Conservation (phyloP, 64 coral and sea anemone genomes). For the Porites australiensis region DNA sequence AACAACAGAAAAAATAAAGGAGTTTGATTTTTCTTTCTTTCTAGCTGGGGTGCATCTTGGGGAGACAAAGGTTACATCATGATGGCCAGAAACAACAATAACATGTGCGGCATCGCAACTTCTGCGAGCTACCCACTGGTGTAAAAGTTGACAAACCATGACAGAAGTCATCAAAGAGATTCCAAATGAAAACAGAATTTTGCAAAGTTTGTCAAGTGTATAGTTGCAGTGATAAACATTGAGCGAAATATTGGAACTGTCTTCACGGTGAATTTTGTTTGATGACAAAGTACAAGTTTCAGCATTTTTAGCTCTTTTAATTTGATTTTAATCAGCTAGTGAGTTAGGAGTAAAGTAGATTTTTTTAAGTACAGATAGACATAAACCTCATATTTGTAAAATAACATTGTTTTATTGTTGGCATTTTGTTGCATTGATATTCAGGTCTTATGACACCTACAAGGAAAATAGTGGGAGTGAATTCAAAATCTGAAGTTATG, state of each 20-base stretch:
- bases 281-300: background rate
- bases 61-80: constrained; percentile 88
- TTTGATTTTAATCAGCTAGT: too few species aligned
- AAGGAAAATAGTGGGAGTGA: too few species aligned
- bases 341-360: too few species aligned
- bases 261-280: background rate
- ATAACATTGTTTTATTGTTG: too few species aligned
- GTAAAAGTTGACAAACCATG: background rate
- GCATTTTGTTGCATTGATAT: too few species aligned
- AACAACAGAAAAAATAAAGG: too few species aligned
- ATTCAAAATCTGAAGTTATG: too few species aligned
- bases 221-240: too few species aligned
- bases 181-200: background rate
- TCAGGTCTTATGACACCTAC: too few species aligned
- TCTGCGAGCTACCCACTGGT: constrained; percentile 82
- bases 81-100: constrained; percentile 86
- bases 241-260: background rate
- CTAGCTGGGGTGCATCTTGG: constrained; percentile 80
- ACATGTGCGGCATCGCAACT: constrained; percentile 85
- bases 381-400: too few species aligned
- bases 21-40: background rate
- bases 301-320: background rate
- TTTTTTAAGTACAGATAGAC: too few species aligned
- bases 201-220: too few species aligned
- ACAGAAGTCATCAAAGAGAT: background rate